Percentiles rank a stretch among this genome's conserved stretches.
phyloP scores from a whole-genome alignment of 1,140 invertebrate genomes.

The Drosophila sucinea region DNA sequence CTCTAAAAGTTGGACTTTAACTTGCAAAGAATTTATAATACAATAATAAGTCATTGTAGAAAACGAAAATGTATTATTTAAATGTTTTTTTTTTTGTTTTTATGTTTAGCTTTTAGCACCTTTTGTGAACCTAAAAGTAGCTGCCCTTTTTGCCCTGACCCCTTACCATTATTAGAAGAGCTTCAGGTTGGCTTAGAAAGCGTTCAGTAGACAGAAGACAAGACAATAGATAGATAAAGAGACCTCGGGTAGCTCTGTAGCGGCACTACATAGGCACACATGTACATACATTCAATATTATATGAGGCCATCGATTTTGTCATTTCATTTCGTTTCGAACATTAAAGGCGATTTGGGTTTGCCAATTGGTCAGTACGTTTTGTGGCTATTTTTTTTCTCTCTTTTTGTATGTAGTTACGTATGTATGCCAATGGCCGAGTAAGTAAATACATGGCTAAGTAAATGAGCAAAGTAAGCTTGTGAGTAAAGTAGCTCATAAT shows the following conservation, averaged over 20 bases:
- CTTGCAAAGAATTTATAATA: no score
- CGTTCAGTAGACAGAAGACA: constrained; percentile 6
- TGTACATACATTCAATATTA: constrained; percentile 30
- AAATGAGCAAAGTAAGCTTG: constrained; percentile 63
- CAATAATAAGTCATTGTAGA: background rate
- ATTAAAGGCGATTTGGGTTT: constrained; percentile 74
- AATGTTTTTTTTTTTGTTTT: constrained; percentile 26
- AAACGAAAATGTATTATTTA: background rate
- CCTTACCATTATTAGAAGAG: constrained; percentile 56
- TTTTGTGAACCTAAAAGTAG: constrained; percentile 46
- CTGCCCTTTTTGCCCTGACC: constrained; percentile 66
- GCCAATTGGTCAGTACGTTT: constrained; percentile 41
- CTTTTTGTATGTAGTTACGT: constrained; percentile 10
- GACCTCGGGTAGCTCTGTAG: constrained; percentile 42
- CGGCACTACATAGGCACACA: background rate
- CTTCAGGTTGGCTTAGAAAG: constrained; percentile 59
- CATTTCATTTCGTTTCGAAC: constrained; percentile 43
- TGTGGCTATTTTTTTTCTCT: constrained; percentile 48
- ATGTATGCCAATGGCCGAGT: constrained; percentile 21
- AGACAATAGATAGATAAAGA: constrained; percentile 13
- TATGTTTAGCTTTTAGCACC: constrained; percentile 28
- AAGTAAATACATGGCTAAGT: constrained; percentile 31
- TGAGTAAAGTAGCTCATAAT: constrained; percentile 75
- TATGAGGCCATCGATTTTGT: constrained; percentile 79
- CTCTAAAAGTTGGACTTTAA: no score